Percentiles rank a stretch among this genome's conserved stretches.
These are phyloP conservation scores for Sylvietta virens DNA, from an alignment of 2,113 vertebrate genomes.

Conservation along the genomic window DNA sequence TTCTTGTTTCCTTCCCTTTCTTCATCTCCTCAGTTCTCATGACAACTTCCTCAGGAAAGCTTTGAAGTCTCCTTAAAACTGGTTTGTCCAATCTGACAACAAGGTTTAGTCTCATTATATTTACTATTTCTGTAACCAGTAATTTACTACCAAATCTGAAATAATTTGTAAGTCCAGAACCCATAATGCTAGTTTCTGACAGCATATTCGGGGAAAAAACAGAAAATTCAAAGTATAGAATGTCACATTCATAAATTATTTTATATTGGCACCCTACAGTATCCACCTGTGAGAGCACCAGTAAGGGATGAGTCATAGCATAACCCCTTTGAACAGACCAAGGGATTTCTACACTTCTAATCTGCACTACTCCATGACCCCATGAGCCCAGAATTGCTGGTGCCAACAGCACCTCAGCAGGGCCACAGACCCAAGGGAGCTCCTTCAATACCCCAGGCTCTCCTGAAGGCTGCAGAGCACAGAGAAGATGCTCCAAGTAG, in stretches of 20 bases:
- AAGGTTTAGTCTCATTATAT: background rate
- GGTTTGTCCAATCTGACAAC: background rate
- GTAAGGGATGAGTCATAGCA: background rate
- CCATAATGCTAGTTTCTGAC: background rate
- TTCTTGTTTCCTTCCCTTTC: background rate
- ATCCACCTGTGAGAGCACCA: background rate
- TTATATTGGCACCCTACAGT: background rate
- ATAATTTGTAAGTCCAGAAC: background rate
- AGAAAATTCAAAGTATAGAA: background rate
- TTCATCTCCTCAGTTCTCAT: background rate
- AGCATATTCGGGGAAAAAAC: background rate
- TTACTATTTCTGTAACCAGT: background rate
- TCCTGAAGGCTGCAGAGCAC: background rate
- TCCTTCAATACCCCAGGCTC: fast-evolving
- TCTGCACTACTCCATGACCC: background rate
- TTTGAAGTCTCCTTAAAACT: background rate
- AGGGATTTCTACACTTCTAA: background rate
- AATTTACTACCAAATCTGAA: background rate
- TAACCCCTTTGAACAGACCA: background rate
- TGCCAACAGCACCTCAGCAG: background rate
- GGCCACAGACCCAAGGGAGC: background rate
- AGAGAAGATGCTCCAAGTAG: fast-evolving
- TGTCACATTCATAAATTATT: background rate
- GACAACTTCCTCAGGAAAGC: background rate
- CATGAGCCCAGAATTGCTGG: background rate